These are phyloP conservation scores for Conger conger DNA, from an alignment of 2,113 vertebrate species.

Conservation along the genomic window DNA sequence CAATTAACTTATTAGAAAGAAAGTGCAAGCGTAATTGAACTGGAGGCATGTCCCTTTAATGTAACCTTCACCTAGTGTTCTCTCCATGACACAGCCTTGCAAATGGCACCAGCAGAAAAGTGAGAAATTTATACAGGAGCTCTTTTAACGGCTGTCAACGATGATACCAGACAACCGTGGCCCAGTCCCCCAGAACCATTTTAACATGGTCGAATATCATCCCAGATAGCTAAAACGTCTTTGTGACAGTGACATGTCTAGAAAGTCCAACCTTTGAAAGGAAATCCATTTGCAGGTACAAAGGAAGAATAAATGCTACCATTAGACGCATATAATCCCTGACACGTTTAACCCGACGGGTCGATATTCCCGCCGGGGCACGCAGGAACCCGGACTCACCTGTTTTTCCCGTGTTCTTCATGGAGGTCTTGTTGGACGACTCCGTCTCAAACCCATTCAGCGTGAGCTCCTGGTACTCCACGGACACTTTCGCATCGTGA, in stretches of 20 bases:
- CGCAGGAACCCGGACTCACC: constrained; percentile 60
- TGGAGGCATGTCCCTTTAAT: not conserved
- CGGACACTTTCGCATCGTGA: constrained; percentile 76
- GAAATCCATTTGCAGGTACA: constrained; percentile 30
- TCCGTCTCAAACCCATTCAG: constrained; percentile 88
- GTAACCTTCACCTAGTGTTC: not conserved
- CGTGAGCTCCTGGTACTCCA: constrained; percentile 85
- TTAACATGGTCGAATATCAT: constrained; percentile 45
- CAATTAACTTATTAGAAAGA: not conserved
- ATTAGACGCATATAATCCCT: not conserved
- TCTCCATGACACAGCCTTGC: not conserved
- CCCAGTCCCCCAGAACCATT: constrained; percentile 39
- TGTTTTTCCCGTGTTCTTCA: constrained; percentile 98
- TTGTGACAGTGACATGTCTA: constrained; percentile 60
- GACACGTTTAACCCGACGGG: constrained; percentile 37
- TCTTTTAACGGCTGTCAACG: constrained; percentile 39
- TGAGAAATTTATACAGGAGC: constrained; percentile 7
- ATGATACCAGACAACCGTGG: constrained; percentile 45
- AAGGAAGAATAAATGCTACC: not conserved
- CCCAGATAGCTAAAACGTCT: constrained; percentile 52
- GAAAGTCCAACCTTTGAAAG: constrained; percentile 50
- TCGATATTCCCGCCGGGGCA: constrained; percentile 8
- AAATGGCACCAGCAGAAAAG: constrained; percentile 26
- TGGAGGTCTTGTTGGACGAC: constrained; percentile 95
- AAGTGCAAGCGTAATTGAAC: not conserved